Percentiles rank a stretch among this genome's conserved stretches.
phyloP scores from a whole-genome alignment of 2,888 invertebrate genomes.

The Strigamia transsilvanica region DNA sequence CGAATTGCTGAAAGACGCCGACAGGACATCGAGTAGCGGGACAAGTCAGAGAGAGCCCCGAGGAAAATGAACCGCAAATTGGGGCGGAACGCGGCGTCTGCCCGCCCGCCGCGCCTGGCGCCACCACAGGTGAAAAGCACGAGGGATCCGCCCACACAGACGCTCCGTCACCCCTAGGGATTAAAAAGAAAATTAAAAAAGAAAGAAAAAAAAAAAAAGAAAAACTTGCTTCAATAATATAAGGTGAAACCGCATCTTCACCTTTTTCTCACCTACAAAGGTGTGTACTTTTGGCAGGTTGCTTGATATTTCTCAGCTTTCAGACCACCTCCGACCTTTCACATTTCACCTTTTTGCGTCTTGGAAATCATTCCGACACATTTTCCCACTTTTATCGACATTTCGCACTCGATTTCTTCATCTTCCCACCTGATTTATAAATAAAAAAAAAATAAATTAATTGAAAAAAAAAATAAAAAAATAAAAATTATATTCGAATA shows the following conservation, averaged over 20 bases:
- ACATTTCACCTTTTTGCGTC: too few relatives aligned
- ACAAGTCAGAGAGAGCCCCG: conserved; percentile 4
- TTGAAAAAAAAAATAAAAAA: not conserved
- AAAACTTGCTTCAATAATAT: conserved; percentile 35
- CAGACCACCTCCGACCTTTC: conserved; percentile 5
- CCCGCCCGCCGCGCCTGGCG: conserved; percentile 47
- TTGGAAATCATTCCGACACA: too few relatives aligned
- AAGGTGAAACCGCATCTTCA: conserved; percentile 48
- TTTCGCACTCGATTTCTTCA: not conserved
- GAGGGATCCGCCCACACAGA: conserved; percentile 49
- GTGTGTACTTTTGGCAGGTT: conserved; percentile 43
- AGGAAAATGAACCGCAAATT: conserved; percentile 27
- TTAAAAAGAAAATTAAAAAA: conserved; percentile 1
- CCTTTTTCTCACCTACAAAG: conserved; percentile 42
- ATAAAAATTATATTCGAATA: not conserved
- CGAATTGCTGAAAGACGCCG: conserved; percentile 22
- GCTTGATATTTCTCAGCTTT: conserved; percentile 23
- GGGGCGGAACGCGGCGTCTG: conserved; percentile 45
- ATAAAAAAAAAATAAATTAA: not conserved
- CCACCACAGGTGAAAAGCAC: conserved; percentile 49
- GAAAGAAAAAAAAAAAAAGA: conserved; percentile 4
- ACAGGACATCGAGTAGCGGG: conserved; percentile 11
- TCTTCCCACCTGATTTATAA: not conserved
- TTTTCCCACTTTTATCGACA: too few relatives aligned
- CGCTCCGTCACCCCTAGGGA: conserved; percentile 43